Evolutionary conservation across 2,797 vertebrate species (phyloP).

Genomic region (Aphelocoma californica): DNA sequence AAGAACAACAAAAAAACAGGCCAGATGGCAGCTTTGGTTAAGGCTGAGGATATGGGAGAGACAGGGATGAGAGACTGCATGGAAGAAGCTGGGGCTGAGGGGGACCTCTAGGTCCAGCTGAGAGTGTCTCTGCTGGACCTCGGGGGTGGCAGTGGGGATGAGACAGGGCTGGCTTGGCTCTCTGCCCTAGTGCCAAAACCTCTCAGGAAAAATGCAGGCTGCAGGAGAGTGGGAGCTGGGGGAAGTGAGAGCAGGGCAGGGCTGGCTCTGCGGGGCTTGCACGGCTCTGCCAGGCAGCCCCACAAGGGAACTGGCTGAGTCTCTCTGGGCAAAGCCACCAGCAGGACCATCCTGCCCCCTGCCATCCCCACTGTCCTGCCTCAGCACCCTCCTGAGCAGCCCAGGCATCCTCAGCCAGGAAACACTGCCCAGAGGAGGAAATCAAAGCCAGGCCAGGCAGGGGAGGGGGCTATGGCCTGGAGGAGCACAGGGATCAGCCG

Average conservation of each 20-base stretch:
- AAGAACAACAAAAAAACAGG: neutral
- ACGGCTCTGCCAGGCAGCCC: neutral
- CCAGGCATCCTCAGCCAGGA: neutral
- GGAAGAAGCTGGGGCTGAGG: neutral
- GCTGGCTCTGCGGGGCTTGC: neutral
- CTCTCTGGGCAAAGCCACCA: neutral
- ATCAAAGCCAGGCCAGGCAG: neutral
- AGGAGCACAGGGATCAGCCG: neutral
- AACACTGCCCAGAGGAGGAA: neutral
- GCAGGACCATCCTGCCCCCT: fast-evolving
- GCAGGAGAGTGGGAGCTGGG: neutral
- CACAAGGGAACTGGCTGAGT: fast-evolving
- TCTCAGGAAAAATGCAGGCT: neutral
- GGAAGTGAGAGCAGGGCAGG: fast-evolving
- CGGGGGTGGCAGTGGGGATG: fast-evolving
- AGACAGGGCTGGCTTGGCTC: neutral
- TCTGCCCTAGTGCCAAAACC: neutral
- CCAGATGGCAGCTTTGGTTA: slow-evolving; percentile 56
- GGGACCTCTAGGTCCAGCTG: neutral
- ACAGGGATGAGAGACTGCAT: neutral
- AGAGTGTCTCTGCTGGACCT: neutral
- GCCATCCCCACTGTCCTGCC: neutral
- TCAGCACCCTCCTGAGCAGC: neutral
- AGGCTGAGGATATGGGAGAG: neutral
- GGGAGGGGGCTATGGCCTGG: neutral